A percentile compares a stretch with the other conserved stretches of the same genome.
These are phyloP conservation scores for Leptinotarsa undecemlineata DNA, from an alignment of 1,140 invertebrate species.

Conservation along the genomic window DNA sequence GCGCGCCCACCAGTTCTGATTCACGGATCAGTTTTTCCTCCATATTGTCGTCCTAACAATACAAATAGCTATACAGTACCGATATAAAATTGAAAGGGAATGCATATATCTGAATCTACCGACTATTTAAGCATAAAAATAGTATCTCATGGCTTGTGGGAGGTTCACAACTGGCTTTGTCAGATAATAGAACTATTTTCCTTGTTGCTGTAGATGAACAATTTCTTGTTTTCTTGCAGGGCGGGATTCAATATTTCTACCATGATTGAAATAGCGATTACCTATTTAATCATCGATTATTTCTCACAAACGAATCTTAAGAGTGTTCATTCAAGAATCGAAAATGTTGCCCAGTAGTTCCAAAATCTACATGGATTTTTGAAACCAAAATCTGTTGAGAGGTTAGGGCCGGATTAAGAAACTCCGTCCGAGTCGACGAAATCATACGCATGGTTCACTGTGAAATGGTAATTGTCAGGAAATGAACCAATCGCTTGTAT, in stretches of 20 bases:
- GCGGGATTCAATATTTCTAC: not conserved
- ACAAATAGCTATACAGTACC: constrained; percentile 11
- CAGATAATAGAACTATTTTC: constrained; percentile 31
- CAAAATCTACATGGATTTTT: no score
- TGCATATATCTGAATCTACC: constrained; percentile 24
- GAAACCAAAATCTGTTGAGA: no score
- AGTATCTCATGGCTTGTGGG: constrained; percentile 24
- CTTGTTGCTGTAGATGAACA: constrained; percentile 21
- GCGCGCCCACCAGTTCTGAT: constrained; percentile 5
- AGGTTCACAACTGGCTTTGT: constrained; percentile 15
- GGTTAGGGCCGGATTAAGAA: no score
- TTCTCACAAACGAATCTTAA: no score
- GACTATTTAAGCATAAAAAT: constrained; percentile 17
- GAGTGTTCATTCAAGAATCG: no score
- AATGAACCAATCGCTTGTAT: no score
- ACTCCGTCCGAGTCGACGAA: no score
- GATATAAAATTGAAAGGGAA: constrained; percentile 24
- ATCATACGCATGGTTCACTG: no score
- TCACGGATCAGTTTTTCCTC: not conserved
- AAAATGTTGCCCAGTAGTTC: no score
- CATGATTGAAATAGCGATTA: no score
- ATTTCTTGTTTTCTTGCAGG: constrained; percentile 14
- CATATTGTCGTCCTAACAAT: constrained; percentile 9
- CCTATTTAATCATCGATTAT: no score
- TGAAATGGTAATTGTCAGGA: no score